Evolutionary conservation across 2,113 vertebrate species (phyloP), one percentile per base, ranked within the genome.

Genomic region (Entomyzon cyanotis): DNA sequence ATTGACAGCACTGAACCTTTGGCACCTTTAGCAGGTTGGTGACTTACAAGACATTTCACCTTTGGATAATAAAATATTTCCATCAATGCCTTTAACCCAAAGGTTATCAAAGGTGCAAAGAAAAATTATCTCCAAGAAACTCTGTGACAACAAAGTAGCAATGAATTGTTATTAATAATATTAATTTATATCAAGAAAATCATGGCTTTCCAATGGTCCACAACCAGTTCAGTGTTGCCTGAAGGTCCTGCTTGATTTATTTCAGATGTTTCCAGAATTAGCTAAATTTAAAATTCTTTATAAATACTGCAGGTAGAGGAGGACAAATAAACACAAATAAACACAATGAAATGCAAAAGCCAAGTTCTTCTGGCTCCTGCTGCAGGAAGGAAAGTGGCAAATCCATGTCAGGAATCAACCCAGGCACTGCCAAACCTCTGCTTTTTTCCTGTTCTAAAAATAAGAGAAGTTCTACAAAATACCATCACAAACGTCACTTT

Each of bases 51-150:
- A 79, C 1, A 0, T 84, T 93, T 93, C 89, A 90, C 85, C 85
- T 95, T 88, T 85, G 62, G 88, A 83, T 87, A 90, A 92, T 75
- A 91, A 94, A 90, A 89, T 16, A n/a, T 33, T 88, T 84, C 65
- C 89, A 85, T 39, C 87, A 84, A 68, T 19, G 53, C 23, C 35
- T 74, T 86, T 46, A 65, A 89, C 52, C 65, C 53, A 37, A 87
- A 88, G 41, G 59, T 35, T 44, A 67, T 68, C 86, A 89, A 81
- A 12, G 64, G 33, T 7, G 35, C 64, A 87, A 91, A 68, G 23
- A 27, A 50, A 77, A 56, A 33, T 75, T 24, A 90, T 3, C 37
- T 73, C 44, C 41, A 64, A 87, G 68, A 80, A 76, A 84, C 39
- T 52, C 42, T 4, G 37, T 41, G 89, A 95, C 70, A 71, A 68